Evolutionary conservation across 1,140 invertebrate genomes (phyloP).

Genomic region (Camponotus pennsylvanicus): DNA sequence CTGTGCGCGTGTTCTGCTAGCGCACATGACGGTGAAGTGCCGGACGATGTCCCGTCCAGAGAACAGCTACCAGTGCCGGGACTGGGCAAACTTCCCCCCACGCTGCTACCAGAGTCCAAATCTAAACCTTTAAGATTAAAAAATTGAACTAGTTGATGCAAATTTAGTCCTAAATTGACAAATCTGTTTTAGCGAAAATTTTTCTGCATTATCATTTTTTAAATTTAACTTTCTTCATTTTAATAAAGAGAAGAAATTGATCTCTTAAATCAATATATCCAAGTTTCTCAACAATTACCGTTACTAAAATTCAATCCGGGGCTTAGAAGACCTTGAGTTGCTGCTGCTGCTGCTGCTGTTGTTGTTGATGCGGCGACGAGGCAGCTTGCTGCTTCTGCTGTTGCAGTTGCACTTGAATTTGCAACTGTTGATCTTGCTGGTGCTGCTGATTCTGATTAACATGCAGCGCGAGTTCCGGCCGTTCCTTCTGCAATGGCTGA

Average conservation of each 20-base stretch:
- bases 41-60: conserved; percentile 88
- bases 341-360: conserved; percentile 84
- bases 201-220: background rate
- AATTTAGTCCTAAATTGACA: background rate
- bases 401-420: conserved; percentile 89
- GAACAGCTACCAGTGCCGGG: conserved; percentile 90
- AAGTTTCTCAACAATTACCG: conserved; percentile 69
- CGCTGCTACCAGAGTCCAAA: conserved; percentile 91
- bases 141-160: conserved; percentile 1
- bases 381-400: conserved; percentile 82
- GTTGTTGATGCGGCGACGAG: conserved; percentile 87
- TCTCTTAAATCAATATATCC: too few species aligned
- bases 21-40: conserved; percentile 87
- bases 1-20: conserved; percentile 85
- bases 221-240: background rate
- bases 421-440: conserved; percentile 87
- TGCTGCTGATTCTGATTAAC: conserved; percentile 83
- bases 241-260: background rate
- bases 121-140: conserved; percentile 86
- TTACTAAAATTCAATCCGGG: conserved; percentile 91
- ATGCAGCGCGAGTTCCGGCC: conserved; percentile 84
- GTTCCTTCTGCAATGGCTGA: conserved; percentile 84
- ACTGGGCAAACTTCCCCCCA: conserved; percentile 91
- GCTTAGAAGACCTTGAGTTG: conserved; percentile 87
- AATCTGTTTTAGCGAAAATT: background rate